A percentile compares a stretch with the other conserved stretches of the same genome.
Evolutionary conservation across 2,888 invertebrate genomes (phyloP).

Genomic region (Polylopha cassiicola): DNA sequence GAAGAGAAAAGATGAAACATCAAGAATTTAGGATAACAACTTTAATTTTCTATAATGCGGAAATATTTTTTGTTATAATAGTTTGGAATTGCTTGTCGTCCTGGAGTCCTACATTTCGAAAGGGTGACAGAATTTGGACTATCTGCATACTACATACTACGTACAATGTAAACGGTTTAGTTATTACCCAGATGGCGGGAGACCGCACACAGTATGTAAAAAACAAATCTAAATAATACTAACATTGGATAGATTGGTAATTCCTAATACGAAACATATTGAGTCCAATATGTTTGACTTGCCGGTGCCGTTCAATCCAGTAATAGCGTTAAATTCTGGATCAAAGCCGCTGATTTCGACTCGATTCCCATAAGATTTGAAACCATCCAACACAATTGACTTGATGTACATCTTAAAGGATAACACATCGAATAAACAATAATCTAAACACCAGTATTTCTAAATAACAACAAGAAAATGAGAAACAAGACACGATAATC

Average conservation of each 20-base stretch:
- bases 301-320: constrained; percentile 97
- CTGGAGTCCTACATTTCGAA: no score
- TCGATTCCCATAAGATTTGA: constrained; percentile 97
- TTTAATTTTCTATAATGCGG: no score
- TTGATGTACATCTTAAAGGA: constrained; percentile 88
- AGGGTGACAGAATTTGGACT: no score
- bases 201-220: neutral
- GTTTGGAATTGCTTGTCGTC: no score
- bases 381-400: constrained; percentile 94
- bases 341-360: constrained; percentile 96
- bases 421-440: constrained; percentile 19
- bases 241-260: constrained; percentile 93
- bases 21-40: no score
- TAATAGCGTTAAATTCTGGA: constrained; percentile 97
- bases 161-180: neutral
- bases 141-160: no score
- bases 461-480: no score
- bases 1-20: no score
- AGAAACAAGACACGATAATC: constrained; percentile 10
- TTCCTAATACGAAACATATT: constrained; percentile 98
- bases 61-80: no score
- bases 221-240: constrained; percentile 40
- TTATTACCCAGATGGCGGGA: constrained; percentile 10
- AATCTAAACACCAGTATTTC: no score
- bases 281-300: constrained; percentile 98